phyloP scores from a whole-genome alignment of 2,888 invertebrate genomes.

The Octodonta nipae region DNA sequence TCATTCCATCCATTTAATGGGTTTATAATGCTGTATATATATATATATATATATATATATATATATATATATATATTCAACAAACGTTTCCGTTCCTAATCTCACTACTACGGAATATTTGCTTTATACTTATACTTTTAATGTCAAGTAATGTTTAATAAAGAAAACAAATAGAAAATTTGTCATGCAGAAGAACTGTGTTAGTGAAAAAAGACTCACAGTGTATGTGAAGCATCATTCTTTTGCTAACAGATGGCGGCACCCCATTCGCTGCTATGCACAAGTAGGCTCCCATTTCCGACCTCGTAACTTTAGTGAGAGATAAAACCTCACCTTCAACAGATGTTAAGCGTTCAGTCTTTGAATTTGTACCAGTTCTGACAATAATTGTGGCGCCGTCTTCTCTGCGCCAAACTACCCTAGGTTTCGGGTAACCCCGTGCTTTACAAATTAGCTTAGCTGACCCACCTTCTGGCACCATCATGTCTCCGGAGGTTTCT shows the following conservation, averaged over 20 bases:
- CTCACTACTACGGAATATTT: no score
- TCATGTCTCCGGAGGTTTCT: conserved; percentile 83
- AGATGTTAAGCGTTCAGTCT: conserved; percentile 61
- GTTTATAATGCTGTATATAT: no score
- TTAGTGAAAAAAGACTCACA: conserved; percentile 78
- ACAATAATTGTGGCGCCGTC: conserved; percentile 72
- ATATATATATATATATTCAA: no score
- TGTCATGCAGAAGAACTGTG: no score
- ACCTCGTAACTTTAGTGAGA: conserved; percentile 73
- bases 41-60: no score
- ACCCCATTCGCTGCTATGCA: conserved; percentile 82
- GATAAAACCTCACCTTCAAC: conserved; percentile 70
- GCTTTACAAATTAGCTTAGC: conserved; percentile 79
- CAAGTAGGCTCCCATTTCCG: conserved; percentile 79
- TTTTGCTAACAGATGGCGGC: conserved; percentile 77
- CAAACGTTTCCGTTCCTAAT: no score
- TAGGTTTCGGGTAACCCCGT: conserved; percentile 70
- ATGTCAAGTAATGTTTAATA: no score
- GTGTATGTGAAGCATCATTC: conserved; percentile 82
- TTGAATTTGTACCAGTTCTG: conserved; percentile 56
- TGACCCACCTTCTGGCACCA: conserved; percentile 86
- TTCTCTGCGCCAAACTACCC: conserved; percentile 75
- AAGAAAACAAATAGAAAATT: no score
- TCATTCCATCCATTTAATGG: no score
- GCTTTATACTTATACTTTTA: no score